These are phyloP conservation scores for Cryptops parisi DNA, from an alignment of 2,888 invertebrate genomes.

Conservation along the genomic window DNA sequence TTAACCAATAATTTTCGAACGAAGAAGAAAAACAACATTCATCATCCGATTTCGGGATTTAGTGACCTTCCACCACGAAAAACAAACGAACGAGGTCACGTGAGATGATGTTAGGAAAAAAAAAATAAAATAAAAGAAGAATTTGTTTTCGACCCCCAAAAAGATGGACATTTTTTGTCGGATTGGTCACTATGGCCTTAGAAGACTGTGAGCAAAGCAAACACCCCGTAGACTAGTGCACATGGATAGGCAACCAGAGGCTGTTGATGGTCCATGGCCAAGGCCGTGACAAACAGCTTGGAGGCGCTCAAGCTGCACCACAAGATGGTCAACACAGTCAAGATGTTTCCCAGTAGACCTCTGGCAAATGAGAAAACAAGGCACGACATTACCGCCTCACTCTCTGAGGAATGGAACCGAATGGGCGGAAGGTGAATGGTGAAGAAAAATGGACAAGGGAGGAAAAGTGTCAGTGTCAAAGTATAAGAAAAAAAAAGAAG, in stretches of 20 bases:
- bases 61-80: no score
- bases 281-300: slow-evolving; percentile 77
- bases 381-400: no score
- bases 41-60: no score
- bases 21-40: no score
- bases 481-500: no score
- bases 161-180: slow-evolving; percentile 3
- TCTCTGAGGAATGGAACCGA: no score
- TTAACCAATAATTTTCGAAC: no score
- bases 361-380: slow-evolving; percentile 31
- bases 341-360: slow-evolving; percentile 47
- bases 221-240: slow-evolving; percentile 79
- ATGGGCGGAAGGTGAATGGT: no score
- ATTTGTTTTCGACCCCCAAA: background rate
- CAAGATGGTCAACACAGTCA: slow-evolving; percentile 53
- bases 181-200: no score
- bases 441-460: no score
- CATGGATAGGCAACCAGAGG: slow-evolving; percentile 84
- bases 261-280: slow-evolving; percentile 71
- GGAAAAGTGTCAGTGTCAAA: no score
- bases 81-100: background rate
- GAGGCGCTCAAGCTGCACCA: slow-evolving; percentile 91
- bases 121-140: background rate
- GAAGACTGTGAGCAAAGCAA: slow-evolving; percentile 81
- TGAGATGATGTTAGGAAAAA: background rate